Base-by-base conservation (phyloP, 1,140 invertebrate genomes). In the Papilio dardanus region DNA sequence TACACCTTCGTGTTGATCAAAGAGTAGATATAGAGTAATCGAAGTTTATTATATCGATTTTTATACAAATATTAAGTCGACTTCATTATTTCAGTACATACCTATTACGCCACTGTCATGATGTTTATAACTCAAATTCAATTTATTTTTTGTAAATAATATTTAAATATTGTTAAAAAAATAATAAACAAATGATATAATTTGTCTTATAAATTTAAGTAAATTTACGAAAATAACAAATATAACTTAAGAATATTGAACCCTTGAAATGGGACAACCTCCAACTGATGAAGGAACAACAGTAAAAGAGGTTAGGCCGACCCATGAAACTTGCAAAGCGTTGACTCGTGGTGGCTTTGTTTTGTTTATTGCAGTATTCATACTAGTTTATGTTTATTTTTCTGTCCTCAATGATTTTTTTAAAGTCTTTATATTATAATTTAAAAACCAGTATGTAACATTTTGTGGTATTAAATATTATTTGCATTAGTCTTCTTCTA, bases 371-470 rank as follows among this genome's bases (percentile, higher is more conserved):
- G 21, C 54, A 28, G 24, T 62, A 0, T 62, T 62, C 12, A 62
- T 62, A 14, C 10, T 62, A 62, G 10, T 62, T 28, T 62, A 62
- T 30, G 3, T 62, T 62, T 62, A 62, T 62, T 62, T 62, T 62
- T 62, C 54, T 14, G 24, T 62, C 7, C 3, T 28, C 10, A 14
- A 28, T 62, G 54, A 62, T 30, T 62, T 62, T 28, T 62, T 62
- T 62, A 62, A 62, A 14, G 54, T 62, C 12, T 62, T 62, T 14
- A 3, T 62, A 14, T 62, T 62, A 24, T 62, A 62, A 28, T 46
- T 16, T 46, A n/a, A 46, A 6, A 4, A 19, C 19, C 42, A 46
- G 16, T 19, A 19, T 46, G 42, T 46, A 46, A 46, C n/a, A 46
- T 19, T 46, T 46, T 19, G 6, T 19, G n/a, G 42, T 5, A 6